Evolutionary conservation across 1,140 invertebrate species (phyloP).

Genomic region (Caenorhabditis remanei): DNA sequence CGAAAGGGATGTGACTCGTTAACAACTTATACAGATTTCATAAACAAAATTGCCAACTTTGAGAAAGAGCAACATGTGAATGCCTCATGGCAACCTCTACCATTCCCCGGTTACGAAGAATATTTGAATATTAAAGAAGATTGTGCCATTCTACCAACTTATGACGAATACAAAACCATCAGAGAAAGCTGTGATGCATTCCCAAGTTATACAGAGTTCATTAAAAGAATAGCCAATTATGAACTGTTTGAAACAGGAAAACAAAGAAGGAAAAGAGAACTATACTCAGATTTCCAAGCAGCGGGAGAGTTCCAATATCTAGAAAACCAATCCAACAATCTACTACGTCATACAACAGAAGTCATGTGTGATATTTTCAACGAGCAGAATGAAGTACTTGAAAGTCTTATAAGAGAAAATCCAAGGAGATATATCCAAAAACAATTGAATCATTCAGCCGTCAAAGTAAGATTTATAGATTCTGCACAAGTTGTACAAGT

Average conservation of each 20-base stretch:
- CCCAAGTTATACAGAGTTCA: slow-evolving; percentile 43
- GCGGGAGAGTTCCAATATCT: slow-evolving; percentile 59
- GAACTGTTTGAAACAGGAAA: neutral
- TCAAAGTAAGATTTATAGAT: slow-evolving; percentile 46
- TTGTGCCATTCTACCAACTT: neutral
- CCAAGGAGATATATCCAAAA: slow-evolving; percentile 55
- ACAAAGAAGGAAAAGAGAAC: slow-evolving; percentile 61
- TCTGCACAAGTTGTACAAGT: slow-evolving; percentile 57
- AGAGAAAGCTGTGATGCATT: slow-evolving; percentile 41
- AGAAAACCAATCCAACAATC: slow-evolving; percentile 63
- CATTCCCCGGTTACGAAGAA: slow-evolving; percentile 41
- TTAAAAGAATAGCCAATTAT: slow-evolving; percentile 1
- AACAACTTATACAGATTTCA: neutral
- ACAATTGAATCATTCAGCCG: slow-evolving; percentile 59
- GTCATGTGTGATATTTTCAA: slow-evolving; percentile 66
- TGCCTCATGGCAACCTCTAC: neutral
- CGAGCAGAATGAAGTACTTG: slow-evolving; percentile 66
- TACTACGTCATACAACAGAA: slow-evolving; percentile 58
- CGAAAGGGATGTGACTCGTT: neutral
- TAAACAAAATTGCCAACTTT: neutral
- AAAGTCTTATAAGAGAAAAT: slow-evolving; percentile 62
- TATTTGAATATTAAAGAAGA: slow-evolving; percentile 40
- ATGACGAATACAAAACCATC: neutral
- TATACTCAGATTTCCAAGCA: slow-evolving; percentile 54
- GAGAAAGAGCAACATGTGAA: neutral